phyloP scores from a whole-genome alignment of 2,888 invertebrate genomes.

The Syrista parreyssii region DNA sequence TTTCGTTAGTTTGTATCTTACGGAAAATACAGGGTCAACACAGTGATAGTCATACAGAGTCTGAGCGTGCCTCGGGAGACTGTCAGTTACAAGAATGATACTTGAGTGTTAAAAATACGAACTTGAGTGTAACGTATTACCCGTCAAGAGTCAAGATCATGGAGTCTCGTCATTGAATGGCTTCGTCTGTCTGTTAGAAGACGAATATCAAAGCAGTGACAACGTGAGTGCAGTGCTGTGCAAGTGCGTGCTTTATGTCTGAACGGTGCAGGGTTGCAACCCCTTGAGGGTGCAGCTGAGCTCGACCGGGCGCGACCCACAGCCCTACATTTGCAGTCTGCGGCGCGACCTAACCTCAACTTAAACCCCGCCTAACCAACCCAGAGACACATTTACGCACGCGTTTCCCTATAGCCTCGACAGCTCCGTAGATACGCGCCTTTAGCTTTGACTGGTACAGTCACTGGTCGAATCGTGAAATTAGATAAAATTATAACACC shows the following conservation, averaged over 20 bases:
- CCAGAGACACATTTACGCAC: constrained; percentile 28
- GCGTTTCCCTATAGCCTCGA: constrained; percentile 18
- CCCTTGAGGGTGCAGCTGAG: constrained; percentile 47
- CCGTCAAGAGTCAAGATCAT: neutral
- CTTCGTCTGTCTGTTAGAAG: neutral
- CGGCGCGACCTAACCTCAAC: constrained; percentile 62
- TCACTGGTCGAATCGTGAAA: neutral
- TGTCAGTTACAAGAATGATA: neutral
- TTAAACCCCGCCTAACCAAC: constrained; percentile 39
- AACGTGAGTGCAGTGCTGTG: neutral
- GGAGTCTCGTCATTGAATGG: neutral
- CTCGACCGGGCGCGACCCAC: constrained; percentile 64
- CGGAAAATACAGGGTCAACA: neutral
- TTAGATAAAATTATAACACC: neutral
- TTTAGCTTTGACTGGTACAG: neutral
- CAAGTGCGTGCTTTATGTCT: constrained; percentile 2
- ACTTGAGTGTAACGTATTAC: neutral
- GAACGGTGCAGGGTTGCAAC: constrained; percentile 22
- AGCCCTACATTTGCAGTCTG: constrained; percentile 64
- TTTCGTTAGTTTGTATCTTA: neutral
- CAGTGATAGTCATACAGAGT: neutral
- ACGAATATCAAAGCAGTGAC: neutral
- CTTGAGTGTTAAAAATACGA: neutral
- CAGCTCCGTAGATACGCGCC: neutral
- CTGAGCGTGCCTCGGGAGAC: neutral